Conservation (phyloP, 1,140 invertebrate genomes). For the Leguminivora glycinivorella region DNA sequence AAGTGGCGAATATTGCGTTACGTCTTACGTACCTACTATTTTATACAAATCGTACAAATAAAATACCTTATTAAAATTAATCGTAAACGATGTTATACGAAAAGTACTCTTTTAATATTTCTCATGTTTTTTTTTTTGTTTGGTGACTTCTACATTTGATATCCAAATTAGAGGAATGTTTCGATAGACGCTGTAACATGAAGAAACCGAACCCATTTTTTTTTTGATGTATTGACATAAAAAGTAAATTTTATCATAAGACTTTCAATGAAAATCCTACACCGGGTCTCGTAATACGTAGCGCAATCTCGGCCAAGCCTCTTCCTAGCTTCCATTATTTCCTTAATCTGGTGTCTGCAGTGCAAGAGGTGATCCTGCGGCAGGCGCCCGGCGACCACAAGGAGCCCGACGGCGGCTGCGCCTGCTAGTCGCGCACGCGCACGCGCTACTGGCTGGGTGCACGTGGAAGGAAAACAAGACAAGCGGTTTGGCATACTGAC, state of each 20-base stretch:
- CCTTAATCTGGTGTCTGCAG: constrained; percentile 81
- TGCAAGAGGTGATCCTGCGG: constrained; percentile 99
- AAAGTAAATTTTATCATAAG: too few relatives aligned
- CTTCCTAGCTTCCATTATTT: constrained; percentile 64
- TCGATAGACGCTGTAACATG: too few relatives aligned
- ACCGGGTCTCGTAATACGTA: neutral
- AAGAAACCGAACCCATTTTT: too few relatives aligned
- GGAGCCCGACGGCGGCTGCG: constrained; percentile 94
- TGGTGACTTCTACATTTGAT: too few relatives aligned
- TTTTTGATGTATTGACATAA: too few relatives aligned
- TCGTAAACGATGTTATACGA: too few relatives aligned
- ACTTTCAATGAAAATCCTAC: too few relatives aligned
- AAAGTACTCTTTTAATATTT: too few relatives aligned
- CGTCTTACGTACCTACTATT: neutral
- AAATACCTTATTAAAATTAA: too few relatives aligned
- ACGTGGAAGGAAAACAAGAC: neutral
- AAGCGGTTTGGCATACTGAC: neutral
- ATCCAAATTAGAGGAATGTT: too few relatives aligned
- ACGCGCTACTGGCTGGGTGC: neutral
- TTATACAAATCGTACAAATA: too few relatives aligned
- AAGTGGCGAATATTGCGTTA: neutral
- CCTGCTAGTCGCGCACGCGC: constrained; percentile 82
- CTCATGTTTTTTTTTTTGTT: too few relatives aligned
- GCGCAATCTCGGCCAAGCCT: neutral
- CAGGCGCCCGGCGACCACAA: constrained; percentile 95